Base-by-base conservation (phyloP, 2,888 invertebrate species). In the Drosophila conformis region DNA sequence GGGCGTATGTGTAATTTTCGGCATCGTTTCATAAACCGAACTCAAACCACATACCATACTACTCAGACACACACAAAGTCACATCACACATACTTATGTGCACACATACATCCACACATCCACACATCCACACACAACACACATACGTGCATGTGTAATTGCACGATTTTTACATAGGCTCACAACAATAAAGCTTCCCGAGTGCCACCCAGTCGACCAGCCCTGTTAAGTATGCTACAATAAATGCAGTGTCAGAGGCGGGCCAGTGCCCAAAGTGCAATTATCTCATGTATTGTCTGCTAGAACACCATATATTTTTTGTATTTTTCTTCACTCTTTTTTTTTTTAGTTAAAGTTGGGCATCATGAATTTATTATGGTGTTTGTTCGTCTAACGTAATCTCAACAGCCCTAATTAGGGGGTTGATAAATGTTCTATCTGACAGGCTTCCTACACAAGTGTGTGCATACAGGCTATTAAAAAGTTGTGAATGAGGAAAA, bases 221-320 rank as follows among this genome's bases (percentile, higher is more conserved):
- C 85, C 78, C 87, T 61, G 80, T 87, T 87, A 87, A 87, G 87
- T 90, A 90, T 90, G 87, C 87, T 90, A 90, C 89, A 87, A 82
- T 90, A 90, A 89, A 82, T 89, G 89, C 90, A 83, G 81, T 89
- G 90, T 89, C 90, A 89, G 84, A 84, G 87, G 76, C 77, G 87
- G 79, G 72, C 78, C 56, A 68, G 61, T 85, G 89, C 90, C 91
- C 88, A 90, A 90, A 90, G 90, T 88, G 89, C 91, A 89, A 89
- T 89, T 90, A 89, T 90, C 90, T 80, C 84, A 79, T 89, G 91
- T 81, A 89, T 89, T 90, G 89, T 89, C 89, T 90, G 83, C 83
- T 63, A 76, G 58, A 75, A 89, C 75, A 85, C 74, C 80, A 67
- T 49, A 49, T 36, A 36, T 56, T 52, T 15, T 36, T 54, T 57